phyloP scores from a whole-genome alignment of 2,888 invertebrate genomes.

The Xanthorhoe spadicearia region DNA sequence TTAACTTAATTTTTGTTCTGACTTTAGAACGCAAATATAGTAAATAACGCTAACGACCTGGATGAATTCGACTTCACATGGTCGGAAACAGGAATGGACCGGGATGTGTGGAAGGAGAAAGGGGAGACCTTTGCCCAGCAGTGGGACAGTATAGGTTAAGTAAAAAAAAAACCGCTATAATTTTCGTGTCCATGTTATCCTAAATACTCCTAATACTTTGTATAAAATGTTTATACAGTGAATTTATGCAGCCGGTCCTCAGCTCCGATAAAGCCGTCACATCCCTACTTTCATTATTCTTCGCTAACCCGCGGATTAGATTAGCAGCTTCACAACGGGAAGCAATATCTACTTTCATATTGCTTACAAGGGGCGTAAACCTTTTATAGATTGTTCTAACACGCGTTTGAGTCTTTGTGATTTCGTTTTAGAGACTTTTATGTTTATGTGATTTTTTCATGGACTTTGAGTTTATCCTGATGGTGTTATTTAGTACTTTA shows the following conservation, averaged over 20 bases:
- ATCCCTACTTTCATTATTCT: constrained; percentile 61
- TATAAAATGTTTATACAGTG: too few species aligned
- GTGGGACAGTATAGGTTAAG: too few species aligned
- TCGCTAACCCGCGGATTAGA: constrained; percentile 63
- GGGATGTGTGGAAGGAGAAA: too few species aligned
- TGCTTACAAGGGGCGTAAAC: constrained; percentile 42
- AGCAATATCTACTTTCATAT: constrained; percentile 47
- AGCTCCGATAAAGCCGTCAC: constrained; percentile 7
- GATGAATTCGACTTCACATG: too few species aligned
- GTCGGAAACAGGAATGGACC: too few species aligned
- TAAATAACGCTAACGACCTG: too few species aligned
- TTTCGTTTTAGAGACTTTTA: constrained; percentile 29
- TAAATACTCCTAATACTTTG: too few species aligned
- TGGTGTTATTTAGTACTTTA: not conserved
- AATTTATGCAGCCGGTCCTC: not conserved
- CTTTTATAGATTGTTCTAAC: constrained; percentile 44
- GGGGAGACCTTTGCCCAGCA: too few species aligned
- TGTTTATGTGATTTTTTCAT: constrained; percentile 25
- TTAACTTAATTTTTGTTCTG: too few species aligned
- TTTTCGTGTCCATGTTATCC: too few species aligned
- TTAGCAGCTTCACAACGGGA: constrained; percentile 59
- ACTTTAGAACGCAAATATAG: too few species aligned
- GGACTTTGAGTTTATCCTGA: not conserved
- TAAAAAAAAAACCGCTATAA: too few species aligned
- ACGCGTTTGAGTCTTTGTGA: constrained; percentile 37